Base-by-base conservation (phyloP, 2,113 vertebrate species). In the Hiodon alosoides region DNA sequence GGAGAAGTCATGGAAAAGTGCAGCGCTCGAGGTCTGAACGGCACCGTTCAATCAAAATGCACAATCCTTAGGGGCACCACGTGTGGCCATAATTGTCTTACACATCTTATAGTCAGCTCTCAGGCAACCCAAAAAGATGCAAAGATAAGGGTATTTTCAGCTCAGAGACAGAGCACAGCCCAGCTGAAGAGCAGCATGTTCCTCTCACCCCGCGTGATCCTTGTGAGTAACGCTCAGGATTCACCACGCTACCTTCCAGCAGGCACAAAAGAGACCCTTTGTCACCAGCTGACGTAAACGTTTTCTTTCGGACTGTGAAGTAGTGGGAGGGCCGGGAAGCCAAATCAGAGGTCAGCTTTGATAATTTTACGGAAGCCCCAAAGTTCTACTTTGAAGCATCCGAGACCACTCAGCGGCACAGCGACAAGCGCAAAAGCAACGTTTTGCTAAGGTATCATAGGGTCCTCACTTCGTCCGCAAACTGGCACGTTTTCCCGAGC, bases 251-350 rank as follows among this genome's bases (percentile, higher is more conserved):
- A 68, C 46, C 55, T 4, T 6, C 5, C 31, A 60, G 47, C 61
- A n/a, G 10, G 14, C 73, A 68, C 66, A 48, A 75, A 75, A 67
- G 17, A 59, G 13, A 14, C 17, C 66, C 73, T 68, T 68, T 67
- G 73, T 75, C 55, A 68, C 16, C 58, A 46, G 65, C 46, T 68
- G 52, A 59, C 52, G 73, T 68, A 65, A 68, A 17, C 46, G 59
- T 68, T 75, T 75, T 13, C 48, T 47, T 68, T 68, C 59, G 11
- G 66, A 17, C 17, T 5, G 16, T 57, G 54, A 16, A 64, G 72
- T 5, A 17, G 9, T 14, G 71, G 51, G 72, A n/a, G 47, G 57
- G 17, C 65, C 46, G 46, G 65, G 17, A 1, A 69, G 14, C 16
- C 46, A 50, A 9, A 60, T 11, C 11, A 11, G 3, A 14, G 47